Evolutionary conservation across 2,113 vertebrate genomes (phyloP).

Genomic region (Psittacula cyanocephala): DNA sequence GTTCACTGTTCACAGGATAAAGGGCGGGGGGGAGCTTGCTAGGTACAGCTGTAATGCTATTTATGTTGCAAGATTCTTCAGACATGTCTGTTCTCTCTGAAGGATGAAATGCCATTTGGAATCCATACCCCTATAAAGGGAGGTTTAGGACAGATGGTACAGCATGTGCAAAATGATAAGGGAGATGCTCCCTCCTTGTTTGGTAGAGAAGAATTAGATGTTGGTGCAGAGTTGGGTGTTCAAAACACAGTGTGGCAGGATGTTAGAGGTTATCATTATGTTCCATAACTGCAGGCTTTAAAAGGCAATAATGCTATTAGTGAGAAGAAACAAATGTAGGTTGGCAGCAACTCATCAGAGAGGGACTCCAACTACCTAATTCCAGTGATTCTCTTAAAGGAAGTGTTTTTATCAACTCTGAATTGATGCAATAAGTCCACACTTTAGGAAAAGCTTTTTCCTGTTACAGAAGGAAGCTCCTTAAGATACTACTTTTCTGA

Average conservation of each 20-base stretch:
- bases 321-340: background rate
- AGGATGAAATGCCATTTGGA: slow-evolving; percentile 59
- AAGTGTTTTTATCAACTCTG: background rate
- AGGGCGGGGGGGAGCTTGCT: background rate
- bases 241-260: background rate
- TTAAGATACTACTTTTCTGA: background rate
- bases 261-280: slow-evolving; percentile 14
- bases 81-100: slow-evolving; percentile 38
- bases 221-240: background rate
- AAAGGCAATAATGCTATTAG: background rate
- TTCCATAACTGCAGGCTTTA: background rate
- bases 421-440: background rate
- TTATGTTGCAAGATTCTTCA: background rate
- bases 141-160: slow-evolving; percentile 73
- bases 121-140: slow-evolving; percentile 51
- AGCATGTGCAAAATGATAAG: slow-evolving; percentile 65
- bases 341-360: background rate
- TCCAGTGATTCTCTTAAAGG: background rate
- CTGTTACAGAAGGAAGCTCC: background rate
- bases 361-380: background rate
- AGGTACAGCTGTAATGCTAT: background rate
- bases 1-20: background rate
- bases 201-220: background rate
- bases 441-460: background rate
- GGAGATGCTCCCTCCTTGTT: slow-evolving; percentile 59